These are phyloP conservation scores for Spodoptera picta DNA, from an alignment of 2,888 invertebrate species.

Conservation along the genomic window DNA sequence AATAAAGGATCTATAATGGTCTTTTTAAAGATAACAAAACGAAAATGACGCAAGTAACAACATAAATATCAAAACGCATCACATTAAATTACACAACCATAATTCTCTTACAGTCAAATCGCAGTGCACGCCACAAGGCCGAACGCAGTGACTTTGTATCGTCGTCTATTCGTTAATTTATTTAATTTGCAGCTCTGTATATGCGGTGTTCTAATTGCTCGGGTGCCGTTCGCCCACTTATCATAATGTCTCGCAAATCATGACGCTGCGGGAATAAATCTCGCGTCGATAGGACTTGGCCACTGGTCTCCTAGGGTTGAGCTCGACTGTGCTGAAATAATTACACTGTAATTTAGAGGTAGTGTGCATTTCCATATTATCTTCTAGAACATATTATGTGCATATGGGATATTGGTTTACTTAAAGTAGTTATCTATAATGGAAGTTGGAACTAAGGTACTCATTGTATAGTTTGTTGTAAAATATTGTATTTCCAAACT, in stretches of 20 bases:
- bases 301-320: constrained; percentile 53
- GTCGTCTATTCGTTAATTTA: constrained; percentile 73
- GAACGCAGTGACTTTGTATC: constrained; percentile 64
- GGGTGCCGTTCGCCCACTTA: constrained; percentile 83
- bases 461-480: too few species aligned
- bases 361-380: too few species aligned
- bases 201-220: constrained; percentile 82
- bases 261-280: constrained; percentile 81
- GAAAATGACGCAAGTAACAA: constrained; percentile 1
- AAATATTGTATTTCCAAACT: too few species aligned
- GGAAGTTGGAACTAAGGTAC: too few species aligned
- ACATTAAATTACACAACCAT: constrained; percentile 41
- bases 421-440: too few species aligned
- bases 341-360: background rate
- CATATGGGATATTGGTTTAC: too few species aligned
- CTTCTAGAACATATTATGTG: too few species aligned
- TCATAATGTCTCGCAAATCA: constrained; percentile 88
- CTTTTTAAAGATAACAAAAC: too few species aligned
- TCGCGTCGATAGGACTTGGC: constrained; percentile 73
- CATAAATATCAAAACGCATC: constrained; percentile 28
- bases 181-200: constrained; percentile 75
- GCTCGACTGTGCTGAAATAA: constrained; percentile 1
- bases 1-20: too few species aligned
- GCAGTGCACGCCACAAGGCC: constrained; percentile 40
- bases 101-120: constrained; percentile 50